phyloP scores from a whole-genome alignment of 2,797 vertebrate genomes.

The Muscicapa striata region DNA sequence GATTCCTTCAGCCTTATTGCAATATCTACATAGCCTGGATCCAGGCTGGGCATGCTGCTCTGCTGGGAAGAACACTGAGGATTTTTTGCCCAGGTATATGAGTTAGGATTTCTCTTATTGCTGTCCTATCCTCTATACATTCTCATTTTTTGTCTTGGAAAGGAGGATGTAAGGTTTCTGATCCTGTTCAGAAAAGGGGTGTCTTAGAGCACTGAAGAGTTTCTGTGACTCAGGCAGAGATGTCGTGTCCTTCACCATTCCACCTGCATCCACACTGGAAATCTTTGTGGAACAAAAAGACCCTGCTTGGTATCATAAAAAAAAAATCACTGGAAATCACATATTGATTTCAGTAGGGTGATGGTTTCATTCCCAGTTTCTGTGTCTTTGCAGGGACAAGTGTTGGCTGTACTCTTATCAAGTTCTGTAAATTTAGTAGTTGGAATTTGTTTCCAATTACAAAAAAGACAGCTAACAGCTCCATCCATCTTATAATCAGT shows the following conservation, averaged over 20 bases:
- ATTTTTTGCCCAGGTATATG: background rate
- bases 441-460: constrained; percentile 11
- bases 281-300: background rate
- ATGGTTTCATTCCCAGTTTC: background rate
- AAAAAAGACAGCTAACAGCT: background rate
- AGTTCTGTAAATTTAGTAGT: background rate
- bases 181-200: background rate
- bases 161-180: background rate
- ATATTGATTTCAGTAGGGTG: background rate
- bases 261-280: background rate
- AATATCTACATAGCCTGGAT: background rate
- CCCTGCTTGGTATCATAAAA: background rate
- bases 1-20: background rate
- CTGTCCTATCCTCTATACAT: background rate
- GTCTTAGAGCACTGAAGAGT: background rate
- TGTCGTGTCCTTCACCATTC: rapidly evolving
- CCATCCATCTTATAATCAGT: background rate
- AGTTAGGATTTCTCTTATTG: background rate
- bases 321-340: background rate
- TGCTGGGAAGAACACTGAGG: background rate
- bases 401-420: background rate
- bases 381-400: background rate
- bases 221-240: background rate
- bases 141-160: background rate
- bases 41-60: background rate